phyloP scores from a whole-genome alignment of 2,113 vertebrate genomes.

The Rostratula benghalensis region DNA sequence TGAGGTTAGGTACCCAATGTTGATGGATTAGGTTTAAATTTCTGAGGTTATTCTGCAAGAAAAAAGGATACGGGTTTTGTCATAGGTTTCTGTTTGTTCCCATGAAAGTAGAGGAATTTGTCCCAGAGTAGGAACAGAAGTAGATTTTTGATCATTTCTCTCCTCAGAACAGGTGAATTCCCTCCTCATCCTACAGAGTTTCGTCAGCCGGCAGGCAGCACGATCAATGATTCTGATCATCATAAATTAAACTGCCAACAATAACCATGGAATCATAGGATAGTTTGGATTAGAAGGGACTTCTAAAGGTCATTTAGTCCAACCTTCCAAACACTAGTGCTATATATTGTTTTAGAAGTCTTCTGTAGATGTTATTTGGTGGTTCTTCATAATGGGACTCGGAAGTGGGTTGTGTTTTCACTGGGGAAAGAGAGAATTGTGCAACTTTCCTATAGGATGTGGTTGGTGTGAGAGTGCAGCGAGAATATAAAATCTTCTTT shows the following conservation, averaged over 20 bases:
- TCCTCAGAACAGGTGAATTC: neutral
- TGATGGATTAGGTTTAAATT: neutral
- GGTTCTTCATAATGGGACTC: neutral
- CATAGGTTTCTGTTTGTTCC: neutral
- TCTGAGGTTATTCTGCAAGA: neutral
- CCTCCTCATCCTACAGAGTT: neutral
- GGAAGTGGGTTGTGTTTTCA: neutral
- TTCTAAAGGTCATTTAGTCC: neutral
- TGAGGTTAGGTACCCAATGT: neutral
- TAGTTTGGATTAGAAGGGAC: neutral
- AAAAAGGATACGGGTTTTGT: neutral
- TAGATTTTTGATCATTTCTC: fast-evolving
- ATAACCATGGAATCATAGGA: neutral
- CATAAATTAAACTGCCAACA: neutral
- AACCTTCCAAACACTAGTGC: neutral
- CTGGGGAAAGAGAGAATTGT: neutral
- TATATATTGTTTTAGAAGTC: neutral
- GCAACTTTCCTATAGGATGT: neutral
- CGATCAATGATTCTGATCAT: neutral
- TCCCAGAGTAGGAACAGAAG: neutral
- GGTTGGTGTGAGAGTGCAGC: neutral
- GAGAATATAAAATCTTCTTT: neutral
- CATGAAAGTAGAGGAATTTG: neutral
- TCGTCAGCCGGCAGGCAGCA: neutral
- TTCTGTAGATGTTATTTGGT: neutral